Base-by-base conservation (phyloP, 2,113 vertebrate species). In the Microtus oregoni region DNA sequence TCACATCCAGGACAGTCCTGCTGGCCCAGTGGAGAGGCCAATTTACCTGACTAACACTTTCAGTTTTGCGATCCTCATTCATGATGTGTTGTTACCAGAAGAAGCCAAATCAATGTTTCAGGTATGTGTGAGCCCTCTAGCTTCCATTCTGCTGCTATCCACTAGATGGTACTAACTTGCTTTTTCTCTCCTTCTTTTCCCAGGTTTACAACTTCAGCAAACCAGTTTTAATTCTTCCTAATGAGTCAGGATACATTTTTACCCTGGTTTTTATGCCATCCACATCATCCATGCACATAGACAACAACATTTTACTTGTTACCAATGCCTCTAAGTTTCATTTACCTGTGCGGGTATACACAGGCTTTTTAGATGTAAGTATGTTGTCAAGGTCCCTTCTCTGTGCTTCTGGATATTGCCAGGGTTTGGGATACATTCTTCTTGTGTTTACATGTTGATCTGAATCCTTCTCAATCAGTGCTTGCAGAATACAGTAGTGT, bases 321-420 rank as follows among this genome's bases (percentile, higher is more conserved):
- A 99, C 99, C 94, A 99, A 99, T 65, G 99, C 99, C 41, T 99
- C 99, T 72, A 99, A 99, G 98, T 99, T 99, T 98, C 99, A 99
- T 97, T 98, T 99, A 81, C 99, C 99, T 89, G 99, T 99, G 90
- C 98, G 99, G 96, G 99, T 99, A 8, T 99, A 99, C 98, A 99
- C 99, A 19, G 99, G 99, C 95, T 99, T 99, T 98, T 98, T 99
- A 97, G 99, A 99, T 99, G 99, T 99, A 98, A 98, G 98, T 98
- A 98, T 97, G 35, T 95, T 73, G 4, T 7, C 14, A 85, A 89
- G 77, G 5, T 58, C 15, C 90, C 8, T 9, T 88, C 41, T 96
- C 77, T 86, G 41, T 89, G 19, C 94, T 86, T 95, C 75, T 50
- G 75, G 28, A 7, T 94, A 28, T 63, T 63, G 20, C 13, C 82